Base-by-base conservation (phyloP, 2,888 invertebrate genomes). In the Agrilus mali region DNA sequence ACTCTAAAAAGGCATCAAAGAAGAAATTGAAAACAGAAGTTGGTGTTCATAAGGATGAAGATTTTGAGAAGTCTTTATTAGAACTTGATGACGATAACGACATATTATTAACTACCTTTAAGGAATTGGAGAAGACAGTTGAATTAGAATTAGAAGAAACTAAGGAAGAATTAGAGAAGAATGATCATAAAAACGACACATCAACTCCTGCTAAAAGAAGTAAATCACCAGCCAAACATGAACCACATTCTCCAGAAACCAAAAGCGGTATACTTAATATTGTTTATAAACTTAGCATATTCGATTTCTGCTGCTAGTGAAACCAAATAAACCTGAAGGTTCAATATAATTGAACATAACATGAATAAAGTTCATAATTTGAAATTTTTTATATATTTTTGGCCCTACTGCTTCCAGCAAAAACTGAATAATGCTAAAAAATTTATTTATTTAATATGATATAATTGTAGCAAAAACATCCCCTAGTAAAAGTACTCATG, bases 31-130 rank as follows among this genome's bases (percentile, higher is more conserved):
- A 56, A 22, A 48, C 60, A 20, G 64, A 69, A 49, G 53, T 66
- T 15, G 69, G 77, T 22, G 71, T 77, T 52, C 80, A 80, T 59
- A 72, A 75, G 55, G 75, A 83, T 66, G 77, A 79, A 27, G 78
- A 80, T 44, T 86, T 88, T 64, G 79, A 79, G 55, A 72, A 75
- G 53, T 81, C 80, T 14, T 64, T 86, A 13, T 58, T 75, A 47
- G 75, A 80, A 58, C 61, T 85, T 45, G 84, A 85, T 65, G 73
- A 72, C 52, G 84, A 85, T 65, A 73, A 72, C 52, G 57, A 65
- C 41, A 60, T 69, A 47, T 61, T 67, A 36, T 45, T 58, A 15
- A 50, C 60, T 39, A 51, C 61, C 46, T 51, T 57, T 14, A 55
- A 61, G 47, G 40, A 54, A 14, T 50, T 63, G 22, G 60, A 65